Base-by-base conservation (phyloP, 2,888 invertebrate genomes). In the Cheilosia soror region DNA sequence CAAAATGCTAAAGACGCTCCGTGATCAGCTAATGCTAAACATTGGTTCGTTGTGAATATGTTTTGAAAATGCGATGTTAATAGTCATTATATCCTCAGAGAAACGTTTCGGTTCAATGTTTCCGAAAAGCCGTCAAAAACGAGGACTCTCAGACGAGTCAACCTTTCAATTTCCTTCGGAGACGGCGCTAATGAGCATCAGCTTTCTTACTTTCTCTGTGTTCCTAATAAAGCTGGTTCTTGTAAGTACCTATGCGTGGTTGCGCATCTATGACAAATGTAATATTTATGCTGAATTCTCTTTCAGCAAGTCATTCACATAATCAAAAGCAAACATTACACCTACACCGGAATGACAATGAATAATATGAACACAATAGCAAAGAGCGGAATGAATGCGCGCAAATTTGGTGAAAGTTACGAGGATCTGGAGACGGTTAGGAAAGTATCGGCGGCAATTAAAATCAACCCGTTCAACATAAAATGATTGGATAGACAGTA, bases 121-220 rank as follows among this genome's bases (percentile, higher is more conserved):
- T 27, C 69, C 78, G 0, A 83, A 71, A 3, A 88, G 86, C 57
- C 90, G 89, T 84, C 90, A 87, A 62, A 90, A 88, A 53, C 91
- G 88, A 55, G 90, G 91, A 44, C 69, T 91, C 60, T 80, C 92
- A 42, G 91, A 92, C 29, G 93, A 94, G 9, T 93, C 94, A 1
- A 94, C 94, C 88, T 93, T 96, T 88, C 95, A 96, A 87, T 96
- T 97, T 90, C 96, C 97, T 11, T 96, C 97, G 4, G 97, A 97
- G 92, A 95, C 96, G 57, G 95, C 97, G 0, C 93, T 97, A 65
- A 95, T 97, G 94, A 96, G 96, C 44, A 96, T 97, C 87, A 96
- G 96, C 27, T 97, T 97, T 90, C 93, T 97, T 9, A 96, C 97
- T 0, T 97, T 97, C 91, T 96, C 97, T 0, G 96, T 97, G 5